A percentile compares a stretch with the other conserved stretches of the same genome.
Evolutionary conservation across 2,797 vertebrate genomes (phyloP).

Genomic region (Lithobates pipiens): DNA sequence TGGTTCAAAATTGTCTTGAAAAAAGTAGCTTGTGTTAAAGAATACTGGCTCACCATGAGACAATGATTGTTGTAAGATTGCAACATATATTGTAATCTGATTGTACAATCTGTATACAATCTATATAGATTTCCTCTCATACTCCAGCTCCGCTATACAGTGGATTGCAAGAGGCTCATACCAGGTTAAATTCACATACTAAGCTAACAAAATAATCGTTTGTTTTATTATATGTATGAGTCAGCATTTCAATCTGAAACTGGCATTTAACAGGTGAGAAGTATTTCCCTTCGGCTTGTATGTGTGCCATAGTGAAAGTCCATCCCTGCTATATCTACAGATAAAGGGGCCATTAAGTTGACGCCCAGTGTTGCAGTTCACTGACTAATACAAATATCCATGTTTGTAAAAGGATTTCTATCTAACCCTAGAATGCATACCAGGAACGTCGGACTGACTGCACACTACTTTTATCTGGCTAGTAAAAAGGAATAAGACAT

Average conservation of each 20-base stretch:
- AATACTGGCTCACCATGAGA: too few relatives aligned
- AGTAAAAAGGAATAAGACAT: background rate
- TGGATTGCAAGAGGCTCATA: too few relatives aligned
- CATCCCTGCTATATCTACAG: background rate
- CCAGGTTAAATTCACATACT: too few relatives aligned
- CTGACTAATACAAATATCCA: slow-evolving; percentile 19
- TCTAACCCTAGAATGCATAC: background rate
- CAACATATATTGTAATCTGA: too few relatives aligned
- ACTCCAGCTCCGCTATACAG: too few relatives aligned
- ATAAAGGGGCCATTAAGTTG: background rate
- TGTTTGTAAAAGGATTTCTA: slow-evolving; percentile 29
- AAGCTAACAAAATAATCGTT: background rate
- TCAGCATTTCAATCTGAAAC: background rate
- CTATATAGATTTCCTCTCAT: background rate
- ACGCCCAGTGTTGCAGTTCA: slow-evolving; percentile 11
- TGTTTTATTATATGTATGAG: background rate
- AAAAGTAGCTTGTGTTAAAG: too few relatives aligned
- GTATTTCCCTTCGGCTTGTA: background rate
- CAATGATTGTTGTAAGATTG: too few relatives aligned
- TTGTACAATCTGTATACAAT: too few relatives aligned
- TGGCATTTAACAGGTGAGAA: background rate
- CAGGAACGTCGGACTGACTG: background rate
- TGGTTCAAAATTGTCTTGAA: too few relatives aligned
- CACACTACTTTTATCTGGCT: background rate
- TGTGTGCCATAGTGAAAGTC: background rate